phyloP scores from a whole-genome alignment of 2,888 invertebrate genomes.

The Synanthedon vespiformis region DNA sequence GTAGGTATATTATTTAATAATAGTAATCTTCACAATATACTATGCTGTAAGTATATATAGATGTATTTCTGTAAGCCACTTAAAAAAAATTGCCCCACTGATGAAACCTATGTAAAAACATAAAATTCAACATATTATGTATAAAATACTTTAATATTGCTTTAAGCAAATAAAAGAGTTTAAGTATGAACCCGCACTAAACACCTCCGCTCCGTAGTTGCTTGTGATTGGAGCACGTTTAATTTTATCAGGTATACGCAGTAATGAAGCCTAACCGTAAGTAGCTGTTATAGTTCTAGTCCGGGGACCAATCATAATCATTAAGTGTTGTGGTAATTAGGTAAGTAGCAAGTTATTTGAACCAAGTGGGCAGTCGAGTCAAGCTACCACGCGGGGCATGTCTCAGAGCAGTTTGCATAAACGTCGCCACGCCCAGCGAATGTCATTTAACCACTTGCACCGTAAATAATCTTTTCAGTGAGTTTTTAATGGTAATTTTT shows the following conservation, averaged over 20 bases:
- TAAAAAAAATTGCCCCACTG: no score
- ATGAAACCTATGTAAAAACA: no score
- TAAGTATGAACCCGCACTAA: no score
- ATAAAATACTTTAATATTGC: no score
- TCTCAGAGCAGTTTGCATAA: slow-evolving; percentile 35
- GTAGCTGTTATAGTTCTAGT: background rate
- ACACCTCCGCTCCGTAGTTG: background rate
- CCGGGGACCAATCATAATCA: slow-evolving; percentile 36
- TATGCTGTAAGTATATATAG: no score
- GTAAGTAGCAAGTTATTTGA: slow-evolving; percentile 26
- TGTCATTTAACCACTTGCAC: slow-evolving; percentile 21
- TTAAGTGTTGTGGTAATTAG: slow-evolving; percentile 40
- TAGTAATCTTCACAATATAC: no score
- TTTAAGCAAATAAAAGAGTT: no score
- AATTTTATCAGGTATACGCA: background rate
- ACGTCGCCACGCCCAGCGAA: slow-evolving; percentile 41
- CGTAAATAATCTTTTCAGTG: slow-evolving; percentile 19
- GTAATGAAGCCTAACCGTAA: background rate
- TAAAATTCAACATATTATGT: no score
- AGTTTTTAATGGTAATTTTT: slow-evolving; percentile 24
- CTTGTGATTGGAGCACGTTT: background rate
- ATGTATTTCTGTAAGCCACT: no score
- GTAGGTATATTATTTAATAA: no score
- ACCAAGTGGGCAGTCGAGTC: background rate
- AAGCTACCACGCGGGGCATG: background rate